Evolutionary conservation across 2,797 vertebrate genomes (phyloP).

Genomic region (Rhyacichthys aspro): DNA sequence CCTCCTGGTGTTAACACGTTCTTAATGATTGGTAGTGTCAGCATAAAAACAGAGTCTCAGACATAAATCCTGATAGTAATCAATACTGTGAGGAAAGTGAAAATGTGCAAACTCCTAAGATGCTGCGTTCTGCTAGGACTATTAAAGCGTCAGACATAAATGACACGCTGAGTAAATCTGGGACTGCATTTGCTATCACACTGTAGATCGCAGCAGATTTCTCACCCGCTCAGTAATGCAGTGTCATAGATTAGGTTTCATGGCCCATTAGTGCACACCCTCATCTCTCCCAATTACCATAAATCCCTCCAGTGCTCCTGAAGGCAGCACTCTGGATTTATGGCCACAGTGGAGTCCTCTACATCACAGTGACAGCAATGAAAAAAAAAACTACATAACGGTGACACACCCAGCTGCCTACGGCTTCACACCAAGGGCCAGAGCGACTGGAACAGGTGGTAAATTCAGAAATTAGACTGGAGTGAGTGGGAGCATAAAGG

Average conservation of each 20-base stretch:
- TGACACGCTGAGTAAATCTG: conserved; percentile 43
- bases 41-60: conserved; percentile 39
- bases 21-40: conserved; percentile 44
- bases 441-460: conserved; percentile 24
- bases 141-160: conserved; percentile 41
- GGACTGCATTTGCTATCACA: conserved; percentile 32
- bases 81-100: conserved; percentile 27
- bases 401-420: conserved; percentile 30
- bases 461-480: conserved; percentile 15
- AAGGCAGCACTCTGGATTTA: conserved; percentile 58
- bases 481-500: conserved; percentile 10
- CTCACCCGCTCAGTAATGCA: conserved; percentile 48
- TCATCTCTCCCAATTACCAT: conserved; percentile 67
- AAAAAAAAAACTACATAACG: conserved; percentile 43
- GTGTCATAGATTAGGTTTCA: conserved; percentile 74
- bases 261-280: conserved; percentile 65
- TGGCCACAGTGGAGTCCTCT: conserved; percentile 27
- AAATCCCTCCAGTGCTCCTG: conserved; percentile 59
- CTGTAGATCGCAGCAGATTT: conserved; percentile 38
- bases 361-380: conserved; percentile 43
- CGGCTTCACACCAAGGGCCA: conserved; percentile 7
- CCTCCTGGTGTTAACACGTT: conserved; percentile 14
- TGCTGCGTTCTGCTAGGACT: conserved; percentile 23
- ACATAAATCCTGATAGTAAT: conserved; percentile 51
- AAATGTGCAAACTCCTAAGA: conserved; percentile 48